Evolutionary conservation across 2,888 invertebrate species (phyloP), one percentile per base, ranked within the genome.

Genomic region (Cremastobaeus sp.): DNA sequence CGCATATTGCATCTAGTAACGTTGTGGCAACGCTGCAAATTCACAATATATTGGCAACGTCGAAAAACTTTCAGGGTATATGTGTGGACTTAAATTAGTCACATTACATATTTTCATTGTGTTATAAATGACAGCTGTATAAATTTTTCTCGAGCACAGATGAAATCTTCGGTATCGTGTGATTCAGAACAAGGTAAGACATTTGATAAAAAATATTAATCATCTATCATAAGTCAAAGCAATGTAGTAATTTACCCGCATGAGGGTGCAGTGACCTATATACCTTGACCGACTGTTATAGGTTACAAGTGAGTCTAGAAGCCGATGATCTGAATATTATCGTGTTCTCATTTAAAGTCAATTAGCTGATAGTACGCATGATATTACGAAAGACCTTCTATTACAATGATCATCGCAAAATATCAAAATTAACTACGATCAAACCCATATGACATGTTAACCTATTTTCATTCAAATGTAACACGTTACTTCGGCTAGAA

Each of bases 201-300:
- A 81, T 52, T 76, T 54, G 83, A 85, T 83, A 83, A 84, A 83
- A 83, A 75, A 30, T 66, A 74, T 78, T 78, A 80, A 79, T 78
- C 77, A 80, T 78, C 77, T 78, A 77, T 74, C 76, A 78, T 76
- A 78, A 60, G 76, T 78, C 74, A 77, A 81, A 78, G 79, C 80
- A 82, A 81, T 80, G 77, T 79, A 78, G 77, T 71, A 77, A 79
- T 78, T 76, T 77, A 76, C 87, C 87, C 87, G 87, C 87, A 87
- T 87, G 87, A 86, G 87, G 87, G 87, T 84, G 81, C 76, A 79
- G 76, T 85, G 83, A 81, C 84, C 84, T 71, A 87, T 81, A 87
- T 87, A 87, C 87, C 87, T 87, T 87, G 87, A 86, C 86, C 85
- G 79, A 83, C 83, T 85, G 83, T 82, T 77, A 72, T 57, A 65